phyloP scores from a whole-genome alignment of 2,888 invertebrate species.

The Lochmaea crataegi region DNA sequence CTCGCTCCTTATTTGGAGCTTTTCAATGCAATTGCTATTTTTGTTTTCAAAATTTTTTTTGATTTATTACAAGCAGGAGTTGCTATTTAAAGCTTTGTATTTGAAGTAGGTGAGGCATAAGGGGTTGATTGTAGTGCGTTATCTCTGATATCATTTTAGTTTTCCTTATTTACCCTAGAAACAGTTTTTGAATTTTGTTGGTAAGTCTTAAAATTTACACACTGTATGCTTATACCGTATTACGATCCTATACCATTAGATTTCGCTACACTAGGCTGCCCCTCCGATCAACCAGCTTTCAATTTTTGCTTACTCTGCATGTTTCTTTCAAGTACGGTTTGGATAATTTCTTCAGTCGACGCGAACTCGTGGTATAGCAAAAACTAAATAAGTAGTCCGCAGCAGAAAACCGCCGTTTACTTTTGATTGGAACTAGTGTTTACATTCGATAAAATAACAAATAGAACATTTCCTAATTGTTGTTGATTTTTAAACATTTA shows the following conservation, averaged over 20 bases:
- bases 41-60: no score
- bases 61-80: no score
- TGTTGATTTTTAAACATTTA: background rate
- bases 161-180: no score
- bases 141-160: no score
- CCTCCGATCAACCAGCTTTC: slow-evolving; percentile 31
- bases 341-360: slow-evolving; percentile 9
- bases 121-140: no score
- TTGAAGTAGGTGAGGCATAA: no score
- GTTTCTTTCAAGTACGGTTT: slow-evolving; percentile 16
- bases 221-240: background rate
- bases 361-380: background rate
- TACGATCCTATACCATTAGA: background rate
- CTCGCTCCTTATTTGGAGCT: no score
- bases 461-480: background rate
- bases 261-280: slow-evolving; percentile 8
- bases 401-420: background rate
- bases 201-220: no score
- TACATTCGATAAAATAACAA: background rate
- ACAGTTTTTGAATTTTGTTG: no score
- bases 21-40: no score
- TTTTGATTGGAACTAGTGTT: slow-evolving; percentile 18
- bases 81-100: no score
- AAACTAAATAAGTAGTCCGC: slow-evolving; percentile 23
- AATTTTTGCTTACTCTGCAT: slow-evolving; percentile 31